Conservation (phyloP, 1,140 invertebrate genomes). For the Stratiolaelaps scimitus region DNA sequence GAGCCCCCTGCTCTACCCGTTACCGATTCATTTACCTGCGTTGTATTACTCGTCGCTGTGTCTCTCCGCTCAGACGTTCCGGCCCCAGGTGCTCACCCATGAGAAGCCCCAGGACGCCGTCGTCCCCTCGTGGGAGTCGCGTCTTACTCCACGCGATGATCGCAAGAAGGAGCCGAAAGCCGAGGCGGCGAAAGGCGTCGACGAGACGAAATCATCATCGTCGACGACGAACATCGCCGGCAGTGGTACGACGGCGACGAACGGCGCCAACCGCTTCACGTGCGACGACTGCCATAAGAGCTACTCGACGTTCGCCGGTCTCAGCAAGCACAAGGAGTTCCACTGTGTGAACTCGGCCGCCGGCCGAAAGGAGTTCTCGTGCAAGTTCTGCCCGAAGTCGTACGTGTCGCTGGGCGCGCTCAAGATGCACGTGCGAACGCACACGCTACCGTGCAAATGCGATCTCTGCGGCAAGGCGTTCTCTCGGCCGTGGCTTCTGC, state of each 20-base stretch:
- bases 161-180: too few relatives aligned
- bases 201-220: not conserved
- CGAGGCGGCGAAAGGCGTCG: too few relatives aligned
- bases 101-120: conserved; percentile 25
- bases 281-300: conserved; percentile 69
- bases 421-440: conserved; percentile 47
- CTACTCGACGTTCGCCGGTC: conserved; percentile 89
- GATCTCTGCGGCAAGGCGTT: conserved; percentile 46
- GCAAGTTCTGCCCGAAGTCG: conserved; percentile 44
- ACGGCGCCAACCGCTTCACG: conserved; percentile 9
- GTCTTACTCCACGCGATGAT: too few relatives aligned
- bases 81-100: conserved; percentile 9
- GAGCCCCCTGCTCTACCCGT: conserved; percentile 20
- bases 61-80: conserved; percentile 25
- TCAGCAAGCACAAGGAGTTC: conserved; percentile 90
- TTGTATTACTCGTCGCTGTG: conserved; percentile 20
- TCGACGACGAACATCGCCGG: not conserved
- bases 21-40: not conserved
- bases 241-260: not conserved
- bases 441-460: conserved; percentile 46
- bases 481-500: conserved; percentile 44
- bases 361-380: conserved; percentile 34
- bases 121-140: conserved; percentile 11
- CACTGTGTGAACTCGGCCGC: conserved; percentile 51
- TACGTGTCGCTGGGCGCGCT: conserved; percentile 43